phyloP scores from a whole-genome alignment of 2,797 vertebrate species.

The Salmo trutta region DNA sequence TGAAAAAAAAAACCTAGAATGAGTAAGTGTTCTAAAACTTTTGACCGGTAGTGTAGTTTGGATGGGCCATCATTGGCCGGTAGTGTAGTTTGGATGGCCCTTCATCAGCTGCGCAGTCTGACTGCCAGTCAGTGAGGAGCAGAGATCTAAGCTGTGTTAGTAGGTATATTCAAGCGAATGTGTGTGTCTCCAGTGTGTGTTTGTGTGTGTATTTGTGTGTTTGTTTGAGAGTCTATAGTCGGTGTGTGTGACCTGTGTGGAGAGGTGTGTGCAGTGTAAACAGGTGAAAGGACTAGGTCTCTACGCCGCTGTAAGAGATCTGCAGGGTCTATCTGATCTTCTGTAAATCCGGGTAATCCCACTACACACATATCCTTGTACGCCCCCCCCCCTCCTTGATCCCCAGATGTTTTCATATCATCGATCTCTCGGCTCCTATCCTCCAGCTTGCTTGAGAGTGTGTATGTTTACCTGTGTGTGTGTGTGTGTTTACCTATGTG shows the following conservation, averaged over 20 bases:
- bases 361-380: slow-evolving; percentile 3
- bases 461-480: neutral
- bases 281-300: neutral
- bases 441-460: neutral
- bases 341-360: neutral
- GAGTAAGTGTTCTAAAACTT: no score
- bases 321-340: neutral
- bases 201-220: slow-evolving; percentile 2
- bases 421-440: neutral
- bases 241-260: neutral
- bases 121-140: no score
- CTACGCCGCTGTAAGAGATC: neutral
- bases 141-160: no score
- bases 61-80: no score
- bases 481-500: neutral
- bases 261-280: neutral
- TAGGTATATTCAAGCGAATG: no score
- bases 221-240: neutral
- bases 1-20: no score
- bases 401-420: neutral
- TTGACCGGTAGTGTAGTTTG: no score
- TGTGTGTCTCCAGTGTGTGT: neutral
- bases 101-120: no score
- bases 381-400: neutral
- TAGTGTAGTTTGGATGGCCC: no score